phyloP scores from a whole-genome alignment of 2,113 vertebrate genomes.

The Neopipo cinnamomea region DNA sequence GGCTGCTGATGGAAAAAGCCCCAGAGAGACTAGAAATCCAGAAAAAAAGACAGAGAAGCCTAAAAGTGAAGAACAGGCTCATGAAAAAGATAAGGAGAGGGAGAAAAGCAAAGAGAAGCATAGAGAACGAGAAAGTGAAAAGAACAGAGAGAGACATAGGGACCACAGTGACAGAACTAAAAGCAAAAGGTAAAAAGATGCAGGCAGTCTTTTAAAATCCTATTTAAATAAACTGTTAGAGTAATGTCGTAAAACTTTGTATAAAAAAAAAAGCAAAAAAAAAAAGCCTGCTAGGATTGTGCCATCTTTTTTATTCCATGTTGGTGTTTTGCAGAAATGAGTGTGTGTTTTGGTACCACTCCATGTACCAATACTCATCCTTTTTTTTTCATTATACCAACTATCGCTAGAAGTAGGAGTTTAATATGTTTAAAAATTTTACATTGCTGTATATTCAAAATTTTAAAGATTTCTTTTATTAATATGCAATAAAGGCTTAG shows the following conservation, averaged over 20 bases:
- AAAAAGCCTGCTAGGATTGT: conserved; percentile 72
- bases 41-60: conserved; percentile 84
- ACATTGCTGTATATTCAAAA: conserved; percentile 78
- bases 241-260: conserved; percentile 53
- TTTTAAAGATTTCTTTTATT: conserved; percentile 77
- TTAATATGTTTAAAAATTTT: conserved; percentile 77
- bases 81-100: conserved; percentile 80
- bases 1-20: conserved; percentile 71
- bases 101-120: conserved; percentile 76
- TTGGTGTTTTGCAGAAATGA: conserved; percentile 73
- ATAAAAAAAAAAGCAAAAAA: background rate
- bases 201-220: conserved; percentile 47
- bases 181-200: conserved; percentile 80
- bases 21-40: conserved; percentile 70
- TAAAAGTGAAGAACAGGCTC: conserved; percentile 81
- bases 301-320: conserved; percentile 73
- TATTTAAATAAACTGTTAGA: conserved; percentile 63
- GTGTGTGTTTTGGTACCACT: conserved; percentile 65
- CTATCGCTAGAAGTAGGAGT: conserved; percentile 70
- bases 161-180: conserved; percentile 83
- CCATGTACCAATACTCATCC: conserved; percentile 59
- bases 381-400: conserved; percentile 69
- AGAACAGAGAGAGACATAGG: conserved; percentile 83
- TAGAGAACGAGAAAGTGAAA: conserved; percentile 73
- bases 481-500: conserved; percentile 82